phyloP scores from a whole-genome alignment of 1,140 invertebrate species.

The Microvelia longipes region DNA sequence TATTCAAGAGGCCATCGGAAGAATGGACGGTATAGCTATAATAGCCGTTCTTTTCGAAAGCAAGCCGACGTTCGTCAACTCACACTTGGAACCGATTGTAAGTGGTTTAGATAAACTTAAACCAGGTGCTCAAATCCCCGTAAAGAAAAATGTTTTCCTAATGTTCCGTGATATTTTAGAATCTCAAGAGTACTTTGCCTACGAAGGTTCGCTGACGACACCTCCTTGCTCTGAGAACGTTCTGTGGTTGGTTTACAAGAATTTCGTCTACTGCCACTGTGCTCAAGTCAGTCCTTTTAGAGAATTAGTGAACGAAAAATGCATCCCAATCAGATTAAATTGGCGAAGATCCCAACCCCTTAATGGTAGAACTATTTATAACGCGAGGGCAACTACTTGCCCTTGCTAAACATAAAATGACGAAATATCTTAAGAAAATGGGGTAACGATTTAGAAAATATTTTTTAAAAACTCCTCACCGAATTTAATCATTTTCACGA shows the following conservation, averaged over 20 bases:
- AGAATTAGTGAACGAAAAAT: background rate
- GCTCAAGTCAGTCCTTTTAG: conserved; percentile 43
- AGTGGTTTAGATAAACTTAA: background rate
- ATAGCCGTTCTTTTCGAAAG: background rate
- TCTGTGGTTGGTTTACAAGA: conserved; percentile 73
- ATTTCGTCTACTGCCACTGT: conserved; percentile 52
- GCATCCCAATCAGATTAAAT: background rate
- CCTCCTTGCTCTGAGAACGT: conserved; percentile 80
- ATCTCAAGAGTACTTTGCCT: conserved; percentile 47
- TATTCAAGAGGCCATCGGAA: background rate
- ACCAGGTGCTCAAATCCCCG: background rate
- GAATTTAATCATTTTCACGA: too few species aligned
- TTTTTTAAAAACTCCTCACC: too few species aligned
- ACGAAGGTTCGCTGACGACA: conserved; percentile 78
- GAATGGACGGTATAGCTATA: background rate
- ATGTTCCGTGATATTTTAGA: background rate
- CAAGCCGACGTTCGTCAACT: background rate
- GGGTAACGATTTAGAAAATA: too few species aligned
- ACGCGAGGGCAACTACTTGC: background rate
- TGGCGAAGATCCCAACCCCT: background rate
- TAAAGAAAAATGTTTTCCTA: background rate
- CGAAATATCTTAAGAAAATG: too few species aligned
- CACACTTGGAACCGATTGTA: background rate
- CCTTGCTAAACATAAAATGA: too few species aligned
- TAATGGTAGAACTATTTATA: background rate